phyloP scores from a whole-genome alignment of 2,113 vertebrate species.

The Nymphicus hollandicus region DNA sequence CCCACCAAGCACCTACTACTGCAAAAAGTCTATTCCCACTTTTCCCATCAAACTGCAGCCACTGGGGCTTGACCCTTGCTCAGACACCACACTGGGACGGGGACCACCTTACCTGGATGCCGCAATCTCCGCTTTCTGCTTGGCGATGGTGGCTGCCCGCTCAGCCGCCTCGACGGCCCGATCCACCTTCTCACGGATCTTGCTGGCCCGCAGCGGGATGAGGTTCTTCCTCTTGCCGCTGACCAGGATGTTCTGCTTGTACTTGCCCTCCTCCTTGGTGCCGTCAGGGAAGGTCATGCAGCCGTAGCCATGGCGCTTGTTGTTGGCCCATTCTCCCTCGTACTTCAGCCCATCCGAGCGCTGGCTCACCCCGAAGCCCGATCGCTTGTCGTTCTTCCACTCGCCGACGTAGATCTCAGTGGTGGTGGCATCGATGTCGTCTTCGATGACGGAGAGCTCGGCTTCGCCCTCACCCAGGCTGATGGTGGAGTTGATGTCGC shows the following conservation, averaged over 20 bases:
- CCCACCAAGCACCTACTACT: rapidly evolving
- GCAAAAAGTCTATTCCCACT: background rate
- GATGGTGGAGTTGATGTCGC: slow-evolving; percentile 92
- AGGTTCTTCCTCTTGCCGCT: slow-evolving; percentile 97
- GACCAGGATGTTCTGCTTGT: slow-evolving; percentile 93
- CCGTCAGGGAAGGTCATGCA: slow-evolving; percentile 94
- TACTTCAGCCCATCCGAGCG: slow-evolving; percentile 93
- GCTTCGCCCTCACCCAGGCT: slow-evolving; percentile 89
- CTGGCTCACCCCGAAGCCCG: slow-evolving; percentile 89
- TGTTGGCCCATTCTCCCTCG: slow-evolving; percentile 89
- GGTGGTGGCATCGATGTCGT: slow-evolving; percentile 91
- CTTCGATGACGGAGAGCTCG: slow-evolving; percentile 78
- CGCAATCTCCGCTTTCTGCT: slow-evolving; percentile 96
- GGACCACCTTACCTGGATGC: slow-evolving; percentile 84
- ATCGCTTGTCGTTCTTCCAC: slow-evolving; percentile 91
- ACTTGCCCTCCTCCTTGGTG: slow-evolving; percentile 96
- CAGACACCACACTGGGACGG: rapidly evolving
- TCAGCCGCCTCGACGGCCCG: slow-evolving; percentile 89
- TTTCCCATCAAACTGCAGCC: rapidly evolving
- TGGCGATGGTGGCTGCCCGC: slow-evolving; percentile 91
- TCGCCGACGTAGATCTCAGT: slow-evolving; percentile 92
- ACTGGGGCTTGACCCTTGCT: rapidly evolving
- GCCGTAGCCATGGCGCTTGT: slow-evolving; percentile 92
- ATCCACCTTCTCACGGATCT: slow-evolving; percentile 97
- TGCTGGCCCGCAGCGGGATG: slow-evolving; percentile 94